Percentiles rank a stretch among this genome's conserved stretches.
Conservation (phyloP, 2,113 vertebrate species). For the Amblyornis subalaris region DNA sequence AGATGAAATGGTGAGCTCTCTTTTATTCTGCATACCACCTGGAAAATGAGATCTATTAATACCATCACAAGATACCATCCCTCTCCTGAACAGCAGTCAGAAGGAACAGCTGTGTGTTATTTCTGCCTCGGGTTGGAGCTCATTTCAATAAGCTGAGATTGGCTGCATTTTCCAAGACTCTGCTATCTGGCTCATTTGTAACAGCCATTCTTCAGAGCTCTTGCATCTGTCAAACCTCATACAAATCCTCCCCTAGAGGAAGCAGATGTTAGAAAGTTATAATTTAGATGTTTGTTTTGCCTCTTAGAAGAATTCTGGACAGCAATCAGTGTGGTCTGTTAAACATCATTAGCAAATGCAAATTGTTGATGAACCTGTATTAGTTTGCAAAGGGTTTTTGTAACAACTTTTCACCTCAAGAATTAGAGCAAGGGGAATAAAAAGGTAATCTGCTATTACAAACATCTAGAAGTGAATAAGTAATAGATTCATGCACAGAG, state of each 20-base stretch:
- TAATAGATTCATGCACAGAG: neutral
- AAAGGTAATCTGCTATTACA: neutral
- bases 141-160: conserved; percentile 46
- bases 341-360: conserved; percentile 61
- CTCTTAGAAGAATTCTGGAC: conserved; percentile 65
- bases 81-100: conserved; percentile 40
- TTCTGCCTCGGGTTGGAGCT: conserved; percentile 30
- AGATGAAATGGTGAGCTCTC: neutral
- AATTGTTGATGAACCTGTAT: conserved; percentile 42
- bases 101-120: conserved; percentile 64
- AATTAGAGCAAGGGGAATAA: neutral
- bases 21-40: neutral
- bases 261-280: conserved; percentile 74
- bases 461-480: neutral
- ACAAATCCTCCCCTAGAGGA: conserved; percentile 65
- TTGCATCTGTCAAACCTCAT: conserved; percentile 69
- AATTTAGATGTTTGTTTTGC: conserved; percentile 73
- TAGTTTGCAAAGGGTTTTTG: conserved; percentile 17
- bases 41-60: conserved; percentile 23
- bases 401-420: conserved; percentile 11
- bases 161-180: conserved; percentile 48
- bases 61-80: conserved; percentile 1
- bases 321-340: conserved; percentile 45
- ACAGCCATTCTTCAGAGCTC: conserved; percentile 52
- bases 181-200: conserved; percentile 51